These are phyloP conservation scores for Dryobota labecula DNA, from an alignment of 2,888 invertebrate genomes.

Conservation along the genomic window DNA sequence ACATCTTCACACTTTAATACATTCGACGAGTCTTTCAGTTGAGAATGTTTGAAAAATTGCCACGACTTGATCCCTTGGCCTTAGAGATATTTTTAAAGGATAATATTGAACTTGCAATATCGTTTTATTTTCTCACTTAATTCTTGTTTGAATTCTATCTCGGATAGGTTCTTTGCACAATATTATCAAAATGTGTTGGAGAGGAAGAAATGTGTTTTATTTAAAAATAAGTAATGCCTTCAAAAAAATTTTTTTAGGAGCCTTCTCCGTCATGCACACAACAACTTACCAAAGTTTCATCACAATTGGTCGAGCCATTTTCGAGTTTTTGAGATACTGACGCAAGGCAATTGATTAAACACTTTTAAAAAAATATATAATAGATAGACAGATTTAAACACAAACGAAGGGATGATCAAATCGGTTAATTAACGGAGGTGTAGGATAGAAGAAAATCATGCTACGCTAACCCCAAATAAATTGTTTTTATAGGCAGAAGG, in stretches of 20 bases:
- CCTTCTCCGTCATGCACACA: no score
- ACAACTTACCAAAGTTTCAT: no score
- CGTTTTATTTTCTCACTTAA: constrained; percentile 17
- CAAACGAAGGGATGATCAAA: not conserved
- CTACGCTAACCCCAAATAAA: not conserved
- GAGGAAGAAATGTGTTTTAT: not conserved
- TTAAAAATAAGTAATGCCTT: no score
- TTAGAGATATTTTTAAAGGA: constrained; percentile 45
- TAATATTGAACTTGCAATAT: constrained; percentile 22
- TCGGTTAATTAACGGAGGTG: not conserved
- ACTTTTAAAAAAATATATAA: no score
- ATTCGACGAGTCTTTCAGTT: constrained; percentile 44
- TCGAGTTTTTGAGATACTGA: no score
- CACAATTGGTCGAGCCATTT: no score
- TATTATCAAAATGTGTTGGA: constrained; percentile 4
- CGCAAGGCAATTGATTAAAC: no score
- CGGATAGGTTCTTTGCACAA: constrained; percentile 10
- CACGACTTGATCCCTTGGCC: constrained; percentile 68
- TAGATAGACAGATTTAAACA: no score
- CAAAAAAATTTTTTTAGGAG: no score
- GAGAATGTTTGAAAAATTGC: constrained; percentile 71
- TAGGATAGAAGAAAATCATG: not conserved
- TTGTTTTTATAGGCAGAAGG: not conserved
- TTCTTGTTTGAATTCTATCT: constrained; percentile 19
- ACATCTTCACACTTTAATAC: constrained; percentile 25